Evolutionary conservation across 2,113 vertebrate species (phyloP).

Genomic region (Microcebus griseorufus): DNA sequence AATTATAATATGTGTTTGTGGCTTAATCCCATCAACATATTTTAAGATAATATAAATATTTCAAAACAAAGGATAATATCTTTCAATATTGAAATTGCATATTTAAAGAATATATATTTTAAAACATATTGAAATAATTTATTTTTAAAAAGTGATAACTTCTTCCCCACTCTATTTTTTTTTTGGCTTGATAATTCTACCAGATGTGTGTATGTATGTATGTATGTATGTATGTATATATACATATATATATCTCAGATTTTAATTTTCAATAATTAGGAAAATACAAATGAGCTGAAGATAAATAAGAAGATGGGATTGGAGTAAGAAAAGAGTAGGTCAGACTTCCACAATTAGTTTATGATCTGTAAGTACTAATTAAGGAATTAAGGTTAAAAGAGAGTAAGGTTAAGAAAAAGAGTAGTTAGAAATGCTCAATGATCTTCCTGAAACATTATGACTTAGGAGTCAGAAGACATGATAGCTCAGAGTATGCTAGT

Average conservation of each 20-base stretch:
- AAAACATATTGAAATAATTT: conserved; percentile 26
- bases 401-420: conserved; percentile 47
- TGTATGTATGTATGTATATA: background rate
- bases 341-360: conserved; percentile 41
- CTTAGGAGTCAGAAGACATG: conserved; percentile 26
- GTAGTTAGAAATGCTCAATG: conserved; percentile 70
- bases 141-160: background rate
- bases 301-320: background rate
- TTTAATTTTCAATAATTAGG: conserved; percentile 30
- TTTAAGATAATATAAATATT: conserved; percentile 16
- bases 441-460: background rate
- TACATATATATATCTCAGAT: background rate
- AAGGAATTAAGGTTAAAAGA: conserved; percentile 58
- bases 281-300: conserved; percentile 40
- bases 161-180: background rate
- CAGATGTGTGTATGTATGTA: background rate
- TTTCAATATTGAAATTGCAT: conserved; percentile 31
- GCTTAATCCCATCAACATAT: conserved; percentile 5
- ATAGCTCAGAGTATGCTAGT: background rate
- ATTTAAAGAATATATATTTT: conserved; percentile 11
- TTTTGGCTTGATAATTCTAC: conserved; percentile 2
- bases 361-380: conserved; percentile 30
- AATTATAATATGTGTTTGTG: background rate
- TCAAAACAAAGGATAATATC: conserved; percentile 33
- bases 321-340: background rate